Base-by-base conservation (phyloP, 2,888 invertebrate genomes). In the Stenurella melanura region DNA sequence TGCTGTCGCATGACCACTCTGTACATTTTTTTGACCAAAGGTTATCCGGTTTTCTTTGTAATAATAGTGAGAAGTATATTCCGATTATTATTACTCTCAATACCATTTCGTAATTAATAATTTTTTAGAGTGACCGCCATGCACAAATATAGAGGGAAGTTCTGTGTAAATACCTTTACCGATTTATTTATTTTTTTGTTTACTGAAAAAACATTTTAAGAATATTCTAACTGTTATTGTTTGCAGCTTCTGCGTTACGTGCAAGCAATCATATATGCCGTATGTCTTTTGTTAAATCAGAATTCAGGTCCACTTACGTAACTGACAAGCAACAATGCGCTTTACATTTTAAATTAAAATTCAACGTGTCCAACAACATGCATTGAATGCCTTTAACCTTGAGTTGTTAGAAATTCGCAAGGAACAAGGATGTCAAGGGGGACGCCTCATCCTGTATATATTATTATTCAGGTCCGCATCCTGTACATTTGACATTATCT, bases 301-400 rank as follows among this genome's bases (percentile, higher is more conserved):
- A n/a, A 72, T 73, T 73, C 76, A 73, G 63, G 34, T 67, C 73
- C 69, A 73, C 61, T 75, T 75, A 67, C 71, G 67, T 71, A 75
- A 75, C 66, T 66, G 60, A 38, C 71, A 42, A 18, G 54, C 18
- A 71, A 71, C 64, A 66, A 66, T 75, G 75, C 69, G 75, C 66
- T 60, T 71, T 60, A 75, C 71, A 75, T 75, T 75, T 75, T 66
- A 71, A 75, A 75, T 75, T 71, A 57, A 67, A 71, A 75, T 75
- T 66, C 60, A 71, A 75, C 67, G 75, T 75, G 75, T 71, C 30
- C n/a, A 42, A 75, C 30, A 19, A 54, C 75, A 71, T 75, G 75
- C 64, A 75, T 50, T 64, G 69, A 70, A 64, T 56, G 71, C 42
- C 67, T 66, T 66, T 75, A 63, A 67, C 75, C 75, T 75, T 75